These are phyloP conservation scores for Oppia nitens DNA, from an alignment of 1,140 invertebrate species.

Conservation along the genomic window DNA sequence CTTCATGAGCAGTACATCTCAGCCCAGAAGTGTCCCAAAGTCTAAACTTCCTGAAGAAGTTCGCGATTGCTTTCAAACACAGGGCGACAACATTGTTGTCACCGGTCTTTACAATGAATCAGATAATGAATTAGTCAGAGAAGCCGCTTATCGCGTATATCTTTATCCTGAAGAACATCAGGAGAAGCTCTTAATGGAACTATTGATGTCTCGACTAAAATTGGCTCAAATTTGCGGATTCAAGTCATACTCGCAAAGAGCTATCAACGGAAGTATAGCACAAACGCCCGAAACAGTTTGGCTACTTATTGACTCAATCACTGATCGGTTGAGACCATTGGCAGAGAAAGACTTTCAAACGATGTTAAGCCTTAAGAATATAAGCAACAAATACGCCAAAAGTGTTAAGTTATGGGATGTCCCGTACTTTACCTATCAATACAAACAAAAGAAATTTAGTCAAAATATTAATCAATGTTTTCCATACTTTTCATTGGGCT, in stretches of 20 bases:
- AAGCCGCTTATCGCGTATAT: constrained; percentile 73
- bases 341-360: constrained; percentile 35
- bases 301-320: constrained; percentile 61
- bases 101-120: constrained; percentile 61
- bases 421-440: constrained; percentile 39
- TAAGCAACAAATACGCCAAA: constrained; percentile 29
- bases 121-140: constrained; percentile 48
- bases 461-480: constrained; percentile 42
- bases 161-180: constrained; percentile 59
- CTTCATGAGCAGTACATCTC: constrained; percentile 58
- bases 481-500: constrained; percentile 81
- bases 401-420: constrained; percentile 57
- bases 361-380: constrained; percentile 55
- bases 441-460: constrained; percentile 15
- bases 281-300: constrained; percentile 56
- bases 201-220: constrained; percentile 51
- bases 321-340: constrained; percentile 33
- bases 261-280: constrained; percentile 67
- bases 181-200: constrained; percentile 48
- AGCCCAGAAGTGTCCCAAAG: constrained; percentile 43
- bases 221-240: constrained; percentile 75
- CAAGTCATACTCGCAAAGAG: constrained; percentile 65
- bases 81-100: constrained; percentile 52
- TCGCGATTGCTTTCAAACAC: constrained; percentile 48
- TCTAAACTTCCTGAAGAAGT: constrained; percentile 48